Base-by-base conservation (phyloP, 2,797 vertebrate species). In the Peromyscus aztecus region DNA sequence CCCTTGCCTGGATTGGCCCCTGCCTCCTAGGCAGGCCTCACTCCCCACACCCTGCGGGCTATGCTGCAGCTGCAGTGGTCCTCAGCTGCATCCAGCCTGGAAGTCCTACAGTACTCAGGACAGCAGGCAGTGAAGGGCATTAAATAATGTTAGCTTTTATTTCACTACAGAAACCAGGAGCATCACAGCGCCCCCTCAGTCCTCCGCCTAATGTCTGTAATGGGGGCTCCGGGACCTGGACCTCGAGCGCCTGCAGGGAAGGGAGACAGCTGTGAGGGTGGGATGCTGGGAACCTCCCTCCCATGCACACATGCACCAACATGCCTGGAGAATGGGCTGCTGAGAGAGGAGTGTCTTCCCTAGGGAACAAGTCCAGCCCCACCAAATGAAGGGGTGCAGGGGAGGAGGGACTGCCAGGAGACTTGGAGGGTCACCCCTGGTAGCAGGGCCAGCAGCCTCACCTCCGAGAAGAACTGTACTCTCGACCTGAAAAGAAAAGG, bases 381-480 rank as follows among this genome's bases (percentile, higher is more conserved):
- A 40, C 29, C 12, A 76, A 34, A 43, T 63, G 8, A n/a, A 65
- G 19, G 73, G 61, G 4, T 67, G 3, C 10, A 0, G 24, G 10
- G 29, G 8, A 31, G 43, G 19, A 21, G 23, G 59, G 27, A 12
- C 13, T 75, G 21, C n/a, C 9, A 6, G 59, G 13, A 88, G 2
- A 2, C 24, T 8, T 11, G 34, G 12, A 73, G 31, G 67, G 49
- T 31, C 14, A n/a, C 11, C 43, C 29, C 0, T 3, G 67, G 82
- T 61, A 31, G 46, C 8, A 4, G 6, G 40, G 40, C 17, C 0
- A 55, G 81, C 52, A 40, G 14, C 23, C 98, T 96, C 98, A 99
- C 99, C 99, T 99, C 98, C 99, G 98, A 37, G 99, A 98, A 73
- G 99, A 99, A 98, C 98, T 99, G 98, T 99, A 98, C 80, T 99